Evolutionary conservation across 2,113 vertebrate genomes (phyloP).

Genomic region (Osmerus mordax): DNA sequence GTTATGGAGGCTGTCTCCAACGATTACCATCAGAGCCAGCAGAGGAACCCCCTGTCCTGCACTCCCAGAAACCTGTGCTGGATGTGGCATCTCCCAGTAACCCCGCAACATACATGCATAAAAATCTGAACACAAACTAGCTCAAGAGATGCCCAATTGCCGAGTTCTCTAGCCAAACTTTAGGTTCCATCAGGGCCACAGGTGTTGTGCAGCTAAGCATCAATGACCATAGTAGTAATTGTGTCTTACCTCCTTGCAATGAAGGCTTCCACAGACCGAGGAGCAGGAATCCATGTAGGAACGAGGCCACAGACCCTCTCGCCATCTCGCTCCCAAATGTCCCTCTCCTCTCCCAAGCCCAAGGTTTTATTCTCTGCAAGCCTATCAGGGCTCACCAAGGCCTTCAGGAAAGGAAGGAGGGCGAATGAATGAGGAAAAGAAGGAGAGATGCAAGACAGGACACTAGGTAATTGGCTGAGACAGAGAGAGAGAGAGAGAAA

Average conservation of each 20-base stretch:
- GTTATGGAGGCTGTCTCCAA: slow-evolving; percentile 93
- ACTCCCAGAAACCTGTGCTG: neutral
- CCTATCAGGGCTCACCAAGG: slow-evolving; percentile 76
- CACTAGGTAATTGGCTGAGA: slow-evolving; percentile 78
- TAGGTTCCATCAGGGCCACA: slow-evolving; percentile 39
- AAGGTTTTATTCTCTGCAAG: slow-evolving; percentile 89
- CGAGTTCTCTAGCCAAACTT: neutral
- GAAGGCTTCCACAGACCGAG: slow-evolving; percentile 80
- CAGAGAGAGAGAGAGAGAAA: slow-evolving; percentile 34
- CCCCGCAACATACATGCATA: too few species aligned
- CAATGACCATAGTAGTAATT: slow-evolving; percentile 20
- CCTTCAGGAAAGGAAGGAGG: slow-evolving; percentile 73
- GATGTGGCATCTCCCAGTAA: too few species aligned
- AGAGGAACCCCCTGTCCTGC: slow-evolving; percentile 75
- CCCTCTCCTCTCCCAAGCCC: slow-evolving; percentile 70
- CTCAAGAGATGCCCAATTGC: neutral
- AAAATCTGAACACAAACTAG: neutral
- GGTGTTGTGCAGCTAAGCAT: slow-evolving; percentile 27
- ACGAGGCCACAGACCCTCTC: slow-evolving; percentile 73
- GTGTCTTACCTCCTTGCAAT: slow-evolving; percentile 85
- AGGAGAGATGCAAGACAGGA: slow-evolving; percentile 65
- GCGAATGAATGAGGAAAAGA: slow-evolving; percentile 37
- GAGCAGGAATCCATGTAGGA: slow-evolving; percentile 79
- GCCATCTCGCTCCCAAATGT: slow-evolving; percentile 90
- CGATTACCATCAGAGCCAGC: slow-evolving; percentile 87